Evolutionary conservation across 2,797 vertebrate species (phyloP).

Genomic region (Pseudopleuronectes americanus): DNA sequence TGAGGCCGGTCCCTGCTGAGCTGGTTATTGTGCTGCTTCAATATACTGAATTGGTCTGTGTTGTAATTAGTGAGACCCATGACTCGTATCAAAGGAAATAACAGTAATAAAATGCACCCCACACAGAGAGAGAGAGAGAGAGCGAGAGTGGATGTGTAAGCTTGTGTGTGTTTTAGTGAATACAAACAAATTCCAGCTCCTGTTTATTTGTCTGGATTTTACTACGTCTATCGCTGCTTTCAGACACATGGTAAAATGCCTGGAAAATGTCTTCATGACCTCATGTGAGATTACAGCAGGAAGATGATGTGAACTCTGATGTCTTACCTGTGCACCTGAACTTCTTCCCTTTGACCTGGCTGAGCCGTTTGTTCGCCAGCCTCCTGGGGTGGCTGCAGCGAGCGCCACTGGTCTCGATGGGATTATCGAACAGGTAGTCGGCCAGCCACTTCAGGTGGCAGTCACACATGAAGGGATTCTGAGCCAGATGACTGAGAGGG

Average conservation of each 20-base stretch:
- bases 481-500: slow-evolving; percentile 92
- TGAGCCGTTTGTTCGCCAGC: slow-evolving; percentile 98
- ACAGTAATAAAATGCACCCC: slow-evolving; percentile 25
- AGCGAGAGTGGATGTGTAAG: neutral
- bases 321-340: slow-evolving; percentile 97
- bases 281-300: too few relatives aligned
- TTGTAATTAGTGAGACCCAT: slow-evolving; percentile 62
- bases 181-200: slow-evolving; percentile 63
- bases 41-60: slow-evolving; percentile 42
- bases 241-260: too few relatives aligned
- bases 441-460: slow-evolving; percentile 99
- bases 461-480: slow-evolving; percentile 99
- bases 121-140: slow-evolving; percentile 17
- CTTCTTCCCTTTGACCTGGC: slow-evolving; percentile 99
- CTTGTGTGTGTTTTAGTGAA: slow-evolving; percentile 46
- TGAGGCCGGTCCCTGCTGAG: slow-evolving; percentile 45
- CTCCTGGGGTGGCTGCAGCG: slow-evolving; percentile 96
- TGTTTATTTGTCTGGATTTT: too few relatives aligned
- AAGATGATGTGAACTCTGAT: neutral
- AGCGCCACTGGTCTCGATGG: slow-evolving; percentile 99
- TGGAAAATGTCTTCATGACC: too few relatives aligned
- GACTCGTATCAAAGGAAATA: slow-evolving; percentile 58
- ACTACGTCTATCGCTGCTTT: too few relatives aligned
- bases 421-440: slow-evolving; percentile 98
- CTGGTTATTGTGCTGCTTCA: slow-evolving; percentile 43